Conservation (phyloP, 2,888 invertebrate genomes). For the Hartigia nigra region DNA sequence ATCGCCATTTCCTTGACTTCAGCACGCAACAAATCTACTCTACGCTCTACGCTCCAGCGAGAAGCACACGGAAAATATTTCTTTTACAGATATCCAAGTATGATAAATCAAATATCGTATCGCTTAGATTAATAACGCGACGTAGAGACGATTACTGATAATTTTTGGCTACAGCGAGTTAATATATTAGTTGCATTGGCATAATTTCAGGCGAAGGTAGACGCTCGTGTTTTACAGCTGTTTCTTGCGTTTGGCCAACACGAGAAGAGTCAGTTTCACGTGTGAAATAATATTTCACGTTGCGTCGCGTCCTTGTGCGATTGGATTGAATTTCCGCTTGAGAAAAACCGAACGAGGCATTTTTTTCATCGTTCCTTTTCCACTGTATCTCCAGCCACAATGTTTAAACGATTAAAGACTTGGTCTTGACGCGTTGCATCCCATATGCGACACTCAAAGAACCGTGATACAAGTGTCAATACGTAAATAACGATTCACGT, state of each 20-base stretch:
- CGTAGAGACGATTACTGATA: background rate
- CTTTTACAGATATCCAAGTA: background rate
- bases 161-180: background rate
- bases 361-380: background rate
- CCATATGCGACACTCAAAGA: background rate
- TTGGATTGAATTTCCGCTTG: background rate
- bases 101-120: background rate
- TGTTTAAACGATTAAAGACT: background rate
- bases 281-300: background rate
- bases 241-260: background rate
- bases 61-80: background rate
- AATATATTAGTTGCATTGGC: background rate
- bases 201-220: background rate
- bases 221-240: background rate
- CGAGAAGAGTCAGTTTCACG: too few species aligned
- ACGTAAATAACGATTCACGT: background rate
- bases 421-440: background rate
- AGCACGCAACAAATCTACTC: background rate
- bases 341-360: background rate
- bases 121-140: background rate
- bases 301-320: too few species aligned
- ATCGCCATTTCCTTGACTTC: background rate
- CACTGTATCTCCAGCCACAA: background rate
- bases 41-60: background rate
- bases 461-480: background rate